Conservation (phyloP, 2,797 vertebrate genomes). For the Clarias pachynema region DNA sequence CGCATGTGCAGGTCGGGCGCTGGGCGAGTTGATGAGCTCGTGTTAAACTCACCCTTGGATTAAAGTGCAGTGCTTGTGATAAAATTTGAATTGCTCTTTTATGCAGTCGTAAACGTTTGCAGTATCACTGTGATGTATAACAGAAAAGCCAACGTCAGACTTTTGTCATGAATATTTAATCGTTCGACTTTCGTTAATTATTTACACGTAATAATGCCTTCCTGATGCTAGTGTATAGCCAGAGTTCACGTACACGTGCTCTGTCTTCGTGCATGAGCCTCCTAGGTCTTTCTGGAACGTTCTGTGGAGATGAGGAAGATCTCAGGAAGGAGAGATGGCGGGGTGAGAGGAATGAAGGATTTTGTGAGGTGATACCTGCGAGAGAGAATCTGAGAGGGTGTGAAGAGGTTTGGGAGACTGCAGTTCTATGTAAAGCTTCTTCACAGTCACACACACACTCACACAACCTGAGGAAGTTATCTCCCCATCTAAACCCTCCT, state of each 20-base stretch:
- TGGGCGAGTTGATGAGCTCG: neutral
- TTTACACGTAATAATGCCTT: slow-evolving; percentile 13
- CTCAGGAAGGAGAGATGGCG: neutral
- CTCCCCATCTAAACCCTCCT: slow-evolving; percentile 13
- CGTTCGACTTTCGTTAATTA: slow-evolving; percentile 13
- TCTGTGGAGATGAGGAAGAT: neutral
- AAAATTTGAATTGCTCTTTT: slow-evolving; percentile 7
- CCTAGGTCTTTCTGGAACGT: slow-evolving; percentile 5
- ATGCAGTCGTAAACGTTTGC: neutral
- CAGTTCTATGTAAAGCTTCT: slow-evolving; percentile 18
- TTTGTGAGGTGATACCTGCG: slow-evolving; percentile 18
- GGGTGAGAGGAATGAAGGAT: slow-evolving; percentile 16
- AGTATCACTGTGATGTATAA: neutral
- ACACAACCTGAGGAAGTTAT: slow-evolving; percentile 23
- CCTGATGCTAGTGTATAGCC: neutral
- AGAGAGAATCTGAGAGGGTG: slow-evolving; percentile 24
- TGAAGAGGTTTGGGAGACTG: slow-evolving; percentile 8
- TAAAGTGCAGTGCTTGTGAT: neutral
- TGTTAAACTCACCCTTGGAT: neutral
- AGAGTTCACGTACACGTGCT: neutral
- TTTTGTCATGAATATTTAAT: slow-evolving; percentile 26
- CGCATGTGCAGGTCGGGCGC: neutral
- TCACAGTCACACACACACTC: slow-evolving; percentile 10
- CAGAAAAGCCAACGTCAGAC: neutral
- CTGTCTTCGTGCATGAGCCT: neutral